These are phyloP conservation scores for Protosalanx chinensis DNA, from an alignment of 2,797 vertebrate genomes.

Conservation along the genomic window DNA sequence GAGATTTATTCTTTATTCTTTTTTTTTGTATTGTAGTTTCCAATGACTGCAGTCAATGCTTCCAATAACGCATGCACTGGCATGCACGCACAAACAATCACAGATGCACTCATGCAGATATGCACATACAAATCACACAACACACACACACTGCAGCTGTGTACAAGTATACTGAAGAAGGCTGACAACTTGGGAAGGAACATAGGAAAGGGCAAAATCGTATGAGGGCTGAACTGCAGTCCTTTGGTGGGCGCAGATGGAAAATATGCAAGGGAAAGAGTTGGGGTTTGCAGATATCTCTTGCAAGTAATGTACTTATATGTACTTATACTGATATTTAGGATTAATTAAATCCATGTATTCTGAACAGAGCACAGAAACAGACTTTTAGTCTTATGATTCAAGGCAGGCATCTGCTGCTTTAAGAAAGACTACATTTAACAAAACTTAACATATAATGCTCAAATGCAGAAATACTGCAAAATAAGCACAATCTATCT, in stretches of 20 bases:
- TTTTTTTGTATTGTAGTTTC: not conserved
- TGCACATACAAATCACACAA: conserved; percentile 12
- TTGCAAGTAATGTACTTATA: not conserved
- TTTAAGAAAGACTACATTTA: too few species aligned
- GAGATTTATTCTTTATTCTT: not conserved
- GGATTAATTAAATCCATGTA: not conserved
- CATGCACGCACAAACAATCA: not conserved
- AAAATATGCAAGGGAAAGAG: conserved; percentile 14
- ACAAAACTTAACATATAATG: too few species aligned
- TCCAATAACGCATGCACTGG: not conserved
- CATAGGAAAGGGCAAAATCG: conserved; percentile 11
- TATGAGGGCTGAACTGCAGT: conserved; percentile 27
- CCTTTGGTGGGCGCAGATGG: conserved; percentile 45
- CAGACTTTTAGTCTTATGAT: not conserved
- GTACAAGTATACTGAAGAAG: not conserved
- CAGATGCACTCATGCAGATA: not conserved
- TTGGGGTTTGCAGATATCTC: conserved; percentile 11
- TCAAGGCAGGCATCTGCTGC: too few species aligned
- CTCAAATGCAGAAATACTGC: too few species aligned
- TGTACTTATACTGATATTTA: not conserved
- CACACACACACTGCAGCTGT: conserved; percentile 3
- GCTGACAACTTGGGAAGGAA: not conserved
- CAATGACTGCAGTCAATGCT: not conserved
- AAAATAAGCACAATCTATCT: too few species aligned
- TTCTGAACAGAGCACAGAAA: not conserved